Evolutionary conservation across 2,888 invertebrate genomes (phyloP).

Genomic region (Cataglyphis cursor): DNA sequence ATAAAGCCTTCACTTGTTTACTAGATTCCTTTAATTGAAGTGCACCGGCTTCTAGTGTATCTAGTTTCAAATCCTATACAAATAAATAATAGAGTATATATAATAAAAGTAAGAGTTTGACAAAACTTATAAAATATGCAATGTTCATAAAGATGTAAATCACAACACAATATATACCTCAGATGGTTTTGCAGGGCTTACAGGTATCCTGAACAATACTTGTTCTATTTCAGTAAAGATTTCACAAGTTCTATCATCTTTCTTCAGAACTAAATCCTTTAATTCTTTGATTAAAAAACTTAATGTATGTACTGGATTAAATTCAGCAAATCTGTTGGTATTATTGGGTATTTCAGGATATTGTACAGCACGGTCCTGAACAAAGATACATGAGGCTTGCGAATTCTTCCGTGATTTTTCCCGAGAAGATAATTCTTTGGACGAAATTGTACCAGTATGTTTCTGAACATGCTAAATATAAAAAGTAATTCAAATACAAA

Average conservation of each 20-base stretch:
- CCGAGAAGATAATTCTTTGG: constrained; percentile 64
- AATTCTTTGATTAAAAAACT: constrained; percentile 79
- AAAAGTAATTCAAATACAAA: not conserved
- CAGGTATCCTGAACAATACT: constrained; percentile 72
- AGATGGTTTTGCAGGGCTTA: constrained; percentile 64
- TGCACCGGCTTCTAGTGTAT: constrained; percentile 72
- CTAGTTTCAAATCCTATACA: constrained; percentile 68
- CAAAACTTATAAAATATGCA: not conserved
- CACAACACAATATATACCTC: constrained; percentile 61
- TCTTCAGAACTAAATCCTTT: constrained; percentile 71
- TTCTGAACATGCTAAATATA: constrained; percentile 46
- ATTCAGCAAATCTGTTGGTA: constrained; percentile 69
- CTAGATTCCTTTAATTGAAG: constrained; percentile 73
- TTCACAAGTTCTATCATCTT: constrained; percentile 73
- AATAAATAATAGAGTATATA: constrained; percentile 31
- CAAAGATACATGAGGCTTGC: constrained; percentile 73
- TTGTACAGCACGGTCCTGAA: constrained; percentile 77
- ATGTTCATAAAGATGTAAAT: not conserved
- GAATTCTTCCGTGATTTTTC: constrained; percentile 66
- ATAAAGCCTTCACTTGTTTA: constrained; percentile 72
- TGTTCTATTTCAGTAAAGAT: constrained; percentile 80
- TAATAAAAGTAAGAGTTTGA: not conserved
- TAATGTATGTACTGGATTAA: constrained; percentile 78
- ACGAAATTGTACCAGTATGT: constrained; percentile 67
- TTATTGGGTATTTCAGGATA: constrained; percentile 71